Evolutionary conservation across 1,140 invertebrate genomes (phyloP), one percentile per base, ranked within the genome.

Genomic region (Euschistus heros): DNA sequence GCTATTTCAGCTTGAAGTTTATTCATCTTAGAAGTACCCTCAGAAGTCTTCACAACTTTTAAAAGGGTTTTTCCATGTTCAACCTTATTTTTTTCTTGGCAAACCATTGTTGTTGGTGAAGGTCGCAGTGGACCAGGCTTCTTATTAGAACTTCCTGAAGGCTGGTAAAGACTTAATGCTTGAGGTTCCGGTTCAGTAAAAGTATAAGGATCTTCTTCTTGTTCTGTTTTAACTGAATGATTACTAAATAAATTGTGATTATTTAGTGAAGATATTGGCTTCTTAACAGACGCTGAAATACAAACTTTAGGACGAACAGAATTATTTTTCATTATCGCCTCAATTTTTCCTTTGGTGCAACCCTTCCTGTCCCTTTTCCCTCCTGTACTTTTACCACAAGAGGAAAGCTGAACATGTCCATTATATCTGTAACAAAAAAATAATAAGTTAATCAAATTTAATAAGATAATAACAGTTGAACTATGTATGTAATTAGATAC

Each of bases 351-450:
- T 70, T 79, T 79, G 68, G 77, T 80, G 68, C 72, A 72, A 50
- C 71, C 72, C 68, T 80, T 80, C 52, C 78, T 73, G 67, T 80
- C 79, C 64, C 79, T 79, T 67, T 79, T 80, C 26, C 67, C 67
- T 30, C 62, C 66, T 52, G 79, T 75, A 24, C 78, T 70, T 70
- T 80, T 79, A 15, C 79, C 79, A 69, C 76, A 30, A 20, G 69
- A 72, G 59, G 70, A 71, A 59, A 80, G 78, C 71, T 81, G 79
- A 76, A 80, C 78, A 69, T 81, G 80, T 68, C 79, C 80, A 71
- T 81, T 80, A 70, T 78, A 80, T 67, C 79, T 80, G 69, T 30
- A 73, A 72, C 30, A 67, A 65, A 47, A 62, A 13, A 26, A n/a
- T 17, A 52, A 10, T 17, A 44, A 44, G 17, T 44, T 44, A 13